Percentiles rank a stretch among this genome's conserved stretches.
Conservation (phyloP, 1,140 invertebrate species). For the Adoxophyes honmai region DNA sequence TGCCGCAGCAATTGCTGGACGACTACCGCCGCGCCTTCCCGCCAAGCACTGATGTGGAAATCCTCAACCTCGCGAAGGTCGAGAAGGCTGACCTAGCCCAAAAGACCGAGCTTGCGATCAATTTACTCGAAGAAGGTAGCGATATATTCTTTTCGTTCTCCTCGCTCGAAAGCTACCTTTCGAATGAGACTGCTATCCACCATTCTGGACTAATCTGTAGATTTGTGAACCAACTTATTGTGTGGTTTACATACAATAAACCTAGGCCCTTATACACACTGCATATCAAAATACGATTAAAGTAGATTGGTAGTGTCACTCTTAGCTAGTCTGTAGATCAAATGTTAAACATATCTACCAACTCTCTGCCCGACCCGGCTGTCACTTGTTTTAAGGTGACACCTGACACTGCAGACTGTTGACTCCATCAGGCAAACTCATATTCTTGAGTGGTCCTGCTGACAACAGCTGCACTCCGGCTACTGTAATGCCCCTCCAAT, state of each 20-base stretch:
- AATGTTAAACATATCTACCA: background rate
- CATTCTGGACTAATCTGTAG: too few relatives aligned
- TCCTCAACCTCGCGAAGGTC: constrained; percentile 35
- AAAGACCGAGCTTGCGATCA: background rate
- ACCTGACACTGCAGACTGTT: background rate
- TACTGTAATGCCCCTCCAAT: background rate
- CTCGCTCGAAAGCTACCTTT: background rate
- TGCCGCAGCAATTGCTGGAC: too few relatives aligned
- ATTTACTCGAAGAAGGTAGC: constrained; percentile 9
- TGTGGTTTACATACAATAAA: background rate
- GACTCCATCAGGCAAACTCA: background rate
- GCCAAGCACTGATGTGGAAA: constrained; percentile 41
- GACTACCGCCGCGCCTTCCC: constrained; percentile 38
- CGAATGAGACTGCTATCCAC: background rate
- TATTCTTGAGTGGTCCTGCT: background rate
- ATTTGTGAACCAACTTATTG: too few relatives aligned
- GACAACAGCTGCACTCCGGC: background rate
- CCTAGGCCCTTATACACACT: too few relatives aligned
- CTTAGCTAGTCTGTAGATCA: background rate
- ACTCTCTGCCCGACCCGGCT: too few relatives aligned
- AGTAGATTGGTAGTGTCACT: constrained; percentile 4
- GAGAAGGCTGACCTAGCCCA: background rate
- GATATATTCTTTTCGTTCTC: background rate
- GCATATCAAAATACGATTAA: background rate
- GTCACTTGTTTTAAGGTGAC: background rate